Percentiles rank a stretch among this genome's conserved stretches.
Conservation (phyloP, 2,113 vertebrate species). For the Pteruthius melanotis region DNA sequence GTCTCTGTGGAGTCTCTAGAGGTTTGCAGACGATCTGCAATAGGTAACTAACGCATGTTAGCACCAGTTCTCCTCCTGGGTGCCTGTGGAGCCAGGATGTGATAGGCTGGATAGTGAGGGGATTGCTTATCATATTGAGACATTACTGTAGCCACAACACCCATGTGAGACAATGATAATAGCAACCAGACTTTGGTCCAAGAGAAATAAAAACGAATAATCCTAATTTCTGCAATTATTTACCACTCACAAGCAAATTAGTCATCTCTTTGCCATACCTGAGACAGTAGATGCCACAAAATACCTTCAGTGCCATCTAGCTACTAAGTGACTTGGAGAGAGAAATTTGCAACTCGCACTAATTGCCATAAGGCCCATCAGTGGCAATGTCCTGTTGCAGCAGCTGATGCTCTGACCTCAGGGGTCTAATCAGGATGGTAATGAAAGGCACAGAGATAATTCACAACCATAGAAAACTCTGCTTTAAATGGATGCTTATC, state of each 20-base stretch:
- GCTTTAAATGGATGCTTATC: not conserved
- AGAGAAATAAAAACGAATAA: not conserved
- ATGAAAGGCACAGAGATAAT: slow-evolving; percentile 4
- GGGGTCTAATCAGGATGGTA: not conserved
- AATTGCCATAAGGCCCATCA: not conserved
- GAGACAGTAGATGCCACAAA: slow-evolving; percentile 56
- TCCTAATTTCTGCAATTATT: slow-evolving; percentile 34
- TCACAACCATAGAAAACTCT: not conserved
- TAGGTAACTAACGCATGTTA: not conserved
- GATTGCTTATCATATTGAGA: not conserved
- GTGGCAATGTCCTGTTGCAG: not conserved
- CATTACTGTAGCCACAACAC: not conserved
- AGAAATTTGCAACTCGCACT: not conserved
- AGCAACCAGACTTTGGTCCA: not conserved
- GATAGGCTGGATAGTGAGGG: not conserved
- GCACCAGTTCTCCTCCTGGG: not conserved
- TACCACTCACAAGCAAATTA: slow-evolving; percentile 24
- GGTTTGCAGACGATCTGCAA: not conserved
- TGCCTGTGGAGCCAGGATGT: not conserved
- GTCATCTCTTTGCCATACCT: slow-evolving; percentile 38
- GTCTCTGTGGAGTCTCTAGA: not conserved
- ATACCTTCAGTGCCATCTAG: slow-evolving; percentile 65
- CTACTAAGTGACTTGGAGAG: slow-evolving; percentile 23
- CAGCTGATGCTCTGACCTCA: slow-evolving; percentile 29
- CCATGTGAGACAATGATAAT: not conserved